phyloP scores from a whole-genome alignment of 2,797 vertebrate species.

The Crenichthys baileyi region DNA sequence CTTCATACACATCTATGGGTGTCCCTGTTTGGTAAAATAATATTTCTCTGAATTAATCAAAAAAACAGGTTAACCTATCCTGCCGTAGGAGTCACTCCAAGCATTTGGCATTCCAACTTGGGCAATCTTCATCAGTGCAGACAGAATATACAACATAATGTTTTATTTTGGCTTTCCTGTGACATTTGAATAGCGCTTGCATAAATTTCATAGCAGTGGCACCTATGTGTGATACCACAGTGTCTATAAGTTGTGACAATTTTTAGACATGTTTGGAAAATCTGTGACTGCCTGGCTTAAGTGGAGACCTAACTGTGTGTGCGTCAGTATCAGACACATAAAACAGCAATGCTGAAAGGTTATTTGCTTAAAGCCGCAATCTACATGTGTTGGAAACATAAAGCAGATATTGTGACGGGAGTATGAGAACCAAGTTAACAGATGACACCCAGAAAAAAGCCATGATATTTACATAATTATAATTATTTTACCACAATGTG shows the following conservation, averaged over 20 bases:
- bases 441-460: background rate
- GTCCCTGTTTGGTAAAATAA: background rate
- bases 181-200: background rate
- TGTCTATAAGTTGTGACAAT: background rate
- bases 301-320: background rate
- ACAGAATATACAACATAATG: background rate
- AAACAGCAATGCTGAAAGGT: background rate
- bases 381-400: background rate
- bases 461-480: background rate
- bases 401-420: background rate
- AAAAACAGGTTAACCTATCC: background rate
- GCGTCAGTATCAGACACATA: background rate
- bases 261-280: background rate
- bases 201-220: background rate
- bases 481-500: background rate
- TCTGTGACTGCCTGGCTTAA: background rate
- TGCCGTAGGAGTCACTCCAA: background rate
- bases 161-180: background rate
- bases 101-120: background rate
- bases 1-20: background rate
- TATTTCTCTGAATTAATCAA: background rate
- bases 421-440: background rate
- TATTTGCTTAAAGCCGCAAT: background rate
- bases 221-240: background rate
- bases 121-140: background rate